Percentiles rank a stretch among this genome's conserved stretches.
Evolutionary conservation across 2,888 invertebrate species (phyloP).

Genomic region (Trichopoda pennipes): DNA sequence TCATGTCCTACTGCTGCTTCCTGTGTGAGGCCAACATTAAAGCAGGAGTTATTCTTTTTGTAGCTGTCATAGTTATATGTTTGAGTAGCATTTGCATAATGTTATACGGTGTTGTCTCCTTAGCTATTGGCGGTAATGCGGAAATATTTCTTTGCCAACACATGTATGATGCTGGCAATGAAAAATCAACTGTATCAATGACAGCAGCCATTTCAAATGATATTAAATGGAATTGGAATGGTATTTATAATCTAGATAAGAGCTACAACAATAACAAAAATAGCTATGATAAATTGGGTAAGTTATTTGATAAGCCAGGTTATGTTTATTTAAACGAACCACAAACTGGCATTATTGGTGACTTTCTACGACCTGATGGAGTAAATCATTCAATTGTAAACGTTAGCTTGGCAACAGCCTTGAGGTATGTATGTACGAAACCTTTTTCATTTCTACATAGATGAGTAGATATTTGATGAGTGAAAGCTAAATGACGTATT

Average conservation of each 20-base stretch:
- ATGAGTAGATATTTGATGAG: background rate
- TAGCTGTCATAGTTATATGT: constrained; percentile 78
- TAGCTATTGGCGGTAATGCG: constrained; percentile 80
- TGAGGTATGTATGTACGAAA: constrained; percentile 77
- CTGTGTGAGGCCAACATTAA: constrained; percentile 79
- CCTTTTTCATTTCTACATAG: background rate
- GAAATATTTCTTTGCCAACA: constrained; percentile 86
- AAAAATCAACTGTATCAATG: constrained; percentile 1
- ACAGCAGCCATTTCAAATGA: constrained; percentile 19
- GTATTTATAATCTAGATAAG: constrained; percentile 16
- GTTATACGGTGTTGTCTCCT: constrained; percentile 77
- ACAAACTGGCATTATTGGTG: constrained; percentile 79
- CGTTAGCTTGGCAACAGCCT: constrained; percentile 77
- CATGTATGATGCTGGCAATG: constrained; percentile 84
- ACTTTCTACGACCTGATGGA: constrained; percentile 78
- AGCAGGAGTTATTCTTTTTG: constrained; percentile 77
- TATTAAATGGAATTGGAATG: constrained; percentile 51
- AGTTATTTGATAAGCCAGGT: constrained; percentile 86
- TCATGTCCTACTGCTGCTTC: constrained; percentile 79
- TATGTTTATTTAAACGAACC: constrained; percentile 83
- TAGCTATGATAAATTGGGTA: constrained; percentile 83
- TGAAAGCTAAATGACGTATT: background rate
- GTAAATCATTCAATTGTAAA: constrained; percentile 79
- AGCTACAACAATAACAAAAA: constrained; percentile 26
- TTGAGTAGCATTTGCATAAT: constrained; percentile 78